phyloP scores from a whole-genome alignment of 1,140 invertebrate genomes.

The Yoshiicerus persimilis region DNA sequence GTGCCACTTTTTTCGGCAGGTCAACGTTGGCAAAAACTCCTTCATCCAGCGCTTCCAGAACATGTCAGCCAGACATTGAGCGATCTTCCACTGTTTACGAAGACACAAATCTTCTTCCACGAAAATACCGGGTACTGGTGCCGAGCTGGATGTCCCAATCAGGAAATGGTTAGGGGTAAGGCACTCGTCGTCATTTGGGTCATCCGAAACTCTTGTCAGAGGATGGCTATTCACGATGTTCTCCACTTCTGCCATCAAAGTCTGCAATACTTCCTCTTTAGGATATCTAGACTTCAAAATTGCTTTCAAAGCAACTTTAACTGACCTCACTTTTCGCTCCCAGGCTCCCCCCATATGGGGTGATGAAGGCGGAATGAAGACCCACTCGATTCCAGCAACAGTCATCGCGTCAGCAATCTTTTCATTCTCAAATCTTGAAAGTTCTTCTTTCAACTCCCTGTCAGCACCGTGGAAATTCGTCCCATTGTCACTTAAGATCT shows the following conservation, averaged over 20 bases:
- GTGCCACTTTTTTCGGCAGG: too few species aligned
- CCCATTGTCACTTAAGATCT: background rate
- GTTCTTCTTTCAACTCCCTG: background rate
- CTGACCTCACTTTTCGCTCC: background rate
- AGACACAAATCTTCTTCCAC: too few species aligned
- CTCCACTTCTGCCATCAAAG: background rate
- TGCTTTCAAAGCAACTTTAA: background rate
- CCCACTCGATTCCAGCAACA: background rate
- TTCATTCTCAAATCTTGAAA: background rate
- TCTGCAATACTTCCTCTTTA: background rate
- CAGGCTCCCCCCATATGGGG: slow-evolving; percentile 42
- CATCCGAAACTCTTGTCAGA: slow-evolving; percentile 27
- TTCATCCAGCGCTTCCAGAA: too few species aligned
- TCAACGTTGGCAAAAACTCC: too few species aligned
- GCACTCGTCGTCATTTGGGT: slow-evolving; percentile 31
- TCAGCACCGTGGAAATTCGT: background rate
- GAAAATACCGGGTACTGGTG: too few species aligned
- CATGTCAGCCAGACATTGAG: too few species aligned
- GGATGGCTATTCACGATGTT: background rate
- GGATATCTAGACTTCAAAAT: background rate
- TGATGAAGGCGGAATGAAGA: slow-evolving; percentile 45
- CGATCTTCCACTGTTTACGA: too few species aligned
- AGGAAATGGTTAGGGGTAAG: too few species aligned
- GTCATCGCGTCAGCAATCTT: background rate
- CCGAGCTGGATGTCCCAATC: too few species aligned